phyloP scores from a whole-genome alignment of 2,113 vertebrate species.

The Microcebus ravelobensis region DNA sequence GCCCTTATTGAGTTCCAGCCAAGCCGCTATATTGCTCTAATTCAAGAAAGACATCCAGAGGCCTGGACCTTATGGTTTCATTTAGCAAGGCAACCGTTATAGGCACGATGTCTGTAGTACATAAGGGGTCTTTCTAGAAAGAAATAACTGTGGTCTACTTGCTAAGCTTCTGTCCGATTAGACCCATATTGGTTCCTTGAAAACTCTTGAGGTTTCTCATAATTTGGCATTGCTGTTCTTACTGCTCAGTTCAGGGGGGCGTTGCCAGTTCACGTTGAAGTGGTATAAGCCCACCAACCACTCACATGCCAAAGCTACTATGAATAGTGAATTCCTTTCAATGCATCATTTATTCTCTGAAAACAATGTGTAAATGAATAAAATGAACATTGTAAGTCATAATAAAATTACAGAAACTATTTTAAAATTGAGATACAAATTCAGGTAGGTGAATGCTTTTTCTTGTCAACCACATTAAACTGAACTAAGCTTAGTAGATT shows the following conservation, averaged over 20 bases:
- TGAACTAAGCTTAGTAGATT: background rate
- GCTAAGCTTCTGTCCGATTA: constrained; percentile 75
- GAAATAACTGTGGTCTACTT: constrained; percentile 83
- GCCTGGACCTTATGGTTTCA: constrained; percentile 76
- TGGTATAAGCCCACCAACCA: constrained; percentile 45
- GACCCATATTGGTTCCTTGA: constrained; percentile 82
- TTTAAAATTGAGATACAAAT: constrained; percentile 56
- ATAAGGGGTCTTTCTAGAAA: constrained; percentile 79
- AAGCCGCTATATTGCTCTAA: constrained; percentile 70
- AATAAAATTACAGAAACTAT: constrained; percentile 63
- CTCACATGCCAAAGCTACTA: constrained; percentile 69
- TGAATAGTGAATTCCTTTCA: constrained; percentile 58
- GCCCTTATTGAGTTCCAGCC: constrained; percentile 70
- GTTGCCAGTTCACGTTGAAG: constrained; percentile 70
- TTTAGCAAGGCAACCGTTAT: constrained; percentile 76
- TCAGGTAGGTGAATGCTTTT: constrained; percentile 31
- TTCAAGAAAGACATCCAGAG: constrained; percentile 72
- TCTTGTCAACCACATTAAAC: background rate
- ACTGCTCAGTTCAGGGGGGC: constrained; percentile 72
- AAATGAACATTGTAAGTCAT: constrained; percentile 55
- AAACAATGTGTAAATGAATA: constrained; percentile 71
- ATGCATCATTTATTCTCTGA: constrained; percentile 59
- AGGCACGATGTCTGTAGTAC: constrained; percentile 70
- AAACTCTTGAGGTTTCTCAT: constrained; percentile 79
- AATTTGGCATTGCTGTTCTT: constrained; percentile 74